Evolutionary conservation across 2,888 invertebrate genomes (phyloP).

Genomic region (Pollenia griseotomentosa): DNA sequence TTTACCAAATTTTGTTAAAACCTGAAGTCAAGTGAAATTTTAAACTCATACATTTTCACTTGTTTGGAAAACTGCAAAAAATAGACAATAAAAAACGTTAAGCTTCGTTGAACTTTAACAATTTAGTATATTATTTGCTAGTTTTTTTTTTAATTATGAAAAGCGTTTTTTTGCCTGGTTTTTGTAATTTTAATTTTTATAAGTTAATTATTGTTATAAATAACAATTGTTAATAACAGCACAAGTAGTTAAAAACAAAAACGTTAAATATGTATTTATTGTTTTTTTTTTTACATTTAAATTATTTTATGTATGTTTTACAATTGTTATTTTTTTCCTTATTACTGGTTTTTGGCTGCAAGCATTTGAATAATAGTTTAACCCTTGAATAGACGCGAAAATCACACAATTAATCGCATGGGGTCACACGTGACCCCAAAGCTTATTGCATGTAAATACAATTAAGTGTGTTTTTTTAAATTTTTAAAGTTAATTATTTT

Average conservation of each 20-base stretch:
- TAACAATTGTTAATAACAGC: conserved; percentile 10
- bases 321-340: conserved; percentile 15
- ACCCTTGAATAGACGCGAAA: too few species aligned
- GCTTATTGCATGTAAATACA: too few species aligned
- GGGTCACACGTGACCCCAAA: too few species aligned
- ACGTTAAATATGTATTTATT: conserved; percentile 8
- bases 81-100: conserved; percentile 32
- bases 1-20: conserved; percentile 16
- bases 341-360: conserved; percentile 43
- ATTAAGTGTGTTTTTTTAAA: too few species aligned
- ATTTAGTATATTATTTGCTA: conserved; percentile 2
- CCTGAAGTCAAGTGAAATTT: conserved; percentile 53
- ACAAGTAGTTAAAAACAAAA: neutral
- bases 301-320: conserved; percentile 13
- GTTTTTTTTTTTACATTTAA: conserved; percentile 11
- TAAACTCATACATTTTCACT: conserved; percentile 54
- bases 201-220: conserved; percentile 14
- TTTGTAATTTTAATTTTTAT: neutral
- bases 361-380: conserved; percentile 36
- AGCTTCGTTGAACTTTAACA: conserved; percentile 63
- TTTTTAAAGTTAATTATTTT: too few species aligned
- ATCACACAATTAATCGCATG: too few species aligned
- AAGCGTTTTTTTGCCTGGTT: neutral
- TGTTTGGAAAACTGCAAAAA: conserved; percentile 20
- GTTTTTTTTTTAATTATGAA: neutral